Base-by-base conservation (phyloP, 2,888 invertebrate genomes). In the Aphidoletes aphidimyza region DNA sequence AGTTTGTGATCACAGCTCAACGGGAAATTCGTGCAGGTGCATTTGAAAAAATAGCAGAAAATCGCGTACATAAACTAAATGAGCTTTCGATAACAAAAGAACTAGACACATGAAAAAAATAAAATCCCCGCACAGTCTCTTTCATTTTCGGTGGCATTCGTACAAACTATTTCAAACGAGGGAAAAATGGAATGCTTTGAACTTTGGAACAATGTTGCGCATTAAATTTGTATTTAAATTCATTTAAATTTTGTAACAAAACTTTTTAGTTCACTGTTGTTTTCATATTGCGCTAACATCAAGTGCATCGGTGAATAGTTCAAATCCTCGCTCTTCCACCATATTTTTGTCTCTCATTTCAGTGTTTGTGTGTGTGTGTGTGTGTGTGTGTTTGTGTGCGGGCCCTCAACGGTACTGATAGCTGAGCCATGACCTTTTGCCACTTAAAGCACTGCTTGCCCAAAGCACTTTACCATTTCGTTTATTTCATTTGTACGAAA, bases 181-280 rank as follows among this genome's bases (percentile, higher is more conserved):
- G n/a, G 14, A 26, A n/a, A 6, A 54, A 54, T 26, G 5, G 26
- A 54, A 22, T 26, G 54, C 3, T 54, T 69, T 26, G 69, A 69
- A 69, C 69, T 69, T 69, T 0, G 14, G 69, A 69, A 69, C 69
- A 69, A 69, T 69, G 69, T 69, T 69, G 26, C 69, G 69, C 69
- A 69, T 69, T 69, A 69, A 69, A 69, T 69, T 69, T 69, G 14
- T 69, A 69, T 69, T 54, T 54, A 54, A 54, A 54, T 54, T 54
- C 54, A 34, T 69, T 69, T 69, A 14, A 69, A 69, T 69, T 69
- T 69, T 30, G 30, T 14, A 11, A n/a, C 69, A 69, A 30, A 6
- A 69, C 30, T 69, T 69, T 69, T 26, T 22, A 54, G 8, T 11
- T 69, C 34, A 30, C 30, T 69, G 17, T 69, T 69, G 69, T 69